Evolutionary conservation across 2,888 invertebrate genomes (phyloP).

Genomic region (Leucophora obtusa): DNA sequence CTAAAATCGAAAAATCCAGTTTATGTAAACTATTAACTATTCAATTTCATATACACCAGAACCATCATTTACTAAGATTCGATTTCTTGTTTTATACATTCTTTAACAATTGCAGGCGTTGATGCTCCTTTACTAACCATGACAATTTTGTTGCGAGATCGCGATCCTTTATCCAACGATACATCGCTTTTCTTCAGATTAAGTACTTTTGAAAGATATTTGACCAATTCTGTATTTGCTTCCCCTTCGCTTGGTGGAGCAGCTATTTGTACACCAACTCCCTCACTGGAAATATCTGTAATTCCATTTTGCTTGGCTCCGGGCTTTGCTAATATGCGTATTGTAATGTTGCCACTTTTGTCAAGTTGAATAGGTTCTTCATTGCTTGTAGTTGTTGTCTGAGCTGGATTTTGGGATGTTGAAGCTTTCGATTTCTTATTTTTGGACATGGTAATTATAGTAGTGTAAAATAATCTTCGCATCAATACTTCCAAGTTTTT

Average conservation of each 20-base stretch:
- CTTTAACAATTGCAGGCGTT: slow-evolving; percentile 78
- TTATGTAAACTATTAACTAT: no score
- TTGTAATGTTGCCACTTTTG: slow-evolving; percentile 82
- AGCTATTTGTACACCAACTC: slow-evolving; percentile 86
- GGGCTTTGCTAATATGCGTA: slow-evolving; percentile 86
- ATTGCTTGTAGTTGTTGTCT: background rate
- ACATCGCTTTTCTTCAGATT: slow-evolving; percentile 85
- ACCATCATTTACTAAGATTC: slow-evolving; percentile 56
- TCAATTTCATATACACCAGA: no score
- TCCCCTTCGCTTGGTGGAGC: slow-evolving; percentile 91
- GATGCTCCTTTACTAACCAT: slow-evolving; percentile 79
- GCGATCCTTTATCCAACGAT: slow-evolving; percentile 82
- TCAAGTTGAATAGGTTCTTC: slow-evolving; percentile 78
- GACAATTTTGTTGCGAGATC: slow-evolving; percentile 81
- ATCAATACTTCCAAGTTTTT: background rate
- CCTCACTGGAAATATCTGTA: slow-evolving; percentile 83
- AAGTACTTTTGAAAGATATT: slow-evolving; percentile 84
- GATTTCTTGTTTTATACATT: slow-evolving; percentile 77
- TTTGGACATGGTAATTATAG: slow-evolving; percentile 70
- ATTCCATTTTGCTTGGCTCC: slow-evolving; percentile 86
- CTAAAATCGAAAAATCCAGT: no score
- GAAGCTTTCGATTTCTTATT: slow-evolving; percentile 64
- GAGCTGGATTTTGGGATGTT: background rate
- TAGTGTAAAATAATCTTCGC: slow-evolving; percentile 32
- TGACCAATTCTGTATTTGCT: slow-evolving; percentile 87